Evolutionary conservation across 2,888 invertebrate species (phyloP), one percentile per base, ranked within the genome.

Genomic region (Chrysolina americana): DNA sequence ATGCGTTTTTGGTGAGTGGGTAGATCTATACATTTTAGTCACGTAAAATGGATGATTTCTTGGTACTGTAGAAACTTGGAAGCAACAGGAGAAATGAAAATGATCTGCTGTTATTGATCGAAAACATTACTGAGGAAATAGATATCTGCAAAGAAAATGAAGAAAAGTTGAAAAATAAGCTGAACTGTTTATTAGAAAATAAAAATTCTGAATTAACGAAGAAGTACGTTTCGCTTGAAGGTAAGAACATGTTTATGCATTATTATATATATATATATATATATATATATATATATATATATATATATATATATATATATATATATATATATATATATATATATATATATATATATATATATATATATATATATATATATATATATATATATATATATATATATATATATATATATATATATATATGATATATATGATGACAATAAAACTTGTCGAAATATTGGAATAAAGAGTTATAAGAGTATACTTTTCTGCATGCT

Each of bases 221-320:
- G 10, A 78, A 80, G 71, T 80, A 76, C 69, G 64, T 78, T 23
- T n/a, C 17, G 28, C 71, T 76, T 19, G 65, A 74, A 76, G 80
- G 79, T 80, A 76, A 74, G 50, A 71, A 59, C 13, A 48, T n/a
- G 8, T n/a, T n/a, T n/a, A n/a, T n/a, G n/a, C n/a, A n/a, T n/a
- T n/a, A n/a, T n/a, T n/a, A n/a, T n/a, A n/a, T n/a, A n/a, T n/a
- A n/a, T n/a, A n/a, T n/a, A n/a, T n/a, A n/a, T n/a, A n/a, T n/a
- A n/a, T n/a, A n/a, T n/a, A n/a, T n/a, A n/a, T n/a, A n/a, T n/a
- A n/a, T n/a, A n/a, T n/a, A n/a, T n/a, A n/a, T n/a, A n/a, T n/a
- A n/a, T n/a, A n/a, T n/a, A n/a, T n/a, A n/a, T n/a, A n/a, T n/a
- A n/a, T n/a, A n/a, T n/a, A n/a, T n/a, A n/a, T n/a, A n/a, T n/a